Percentiles rank a stretch among this genome's conserved stretches.
phyloP scores from a whole-genome alignment of 2,888 invertebrate species.

The Sminthurides aquaticus region DNA sequence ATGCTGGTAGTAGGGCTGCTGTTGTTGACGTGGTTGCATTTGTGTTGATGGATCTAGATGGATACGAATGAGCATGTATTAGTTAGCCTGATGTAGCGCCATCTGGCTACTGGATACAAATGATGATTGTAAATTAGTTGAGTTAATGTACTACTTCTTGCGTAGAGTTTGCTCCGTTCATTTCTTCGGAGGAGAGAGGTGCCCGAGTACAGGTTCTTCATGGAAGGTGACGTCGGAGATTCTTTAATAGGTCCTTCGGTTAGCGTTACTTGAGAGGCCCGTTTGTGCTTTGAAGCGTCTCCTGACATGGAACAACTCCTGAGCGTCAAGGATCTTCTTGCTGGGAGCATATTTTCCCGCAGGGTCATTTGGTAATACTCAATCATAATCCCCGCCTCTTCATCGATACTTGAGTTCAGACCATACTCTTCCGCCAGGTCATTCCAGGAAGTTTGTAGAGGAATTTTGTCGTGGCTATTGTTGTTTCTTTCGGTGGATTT shows the following conservation, averaged over 20 bases:
- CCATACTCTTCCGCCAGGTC: slow-evolving; percentile 3
- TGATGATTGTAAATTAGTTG: too few species aligned
- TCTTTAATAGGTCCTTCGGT: not conserved
- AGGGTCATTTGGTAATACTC: slow-evolving; percentile 15
- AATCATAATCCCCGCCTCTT: not conserved
- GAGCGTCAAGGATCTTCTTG: not conserved
- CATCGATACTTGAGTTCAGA: not conserved
- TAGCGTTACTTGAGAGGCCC: not conserved
- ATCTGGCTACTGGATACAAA: too few species aligned
- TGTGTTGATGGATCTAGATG: too few species aligned
- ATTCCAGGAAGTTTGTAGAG: not conserved
- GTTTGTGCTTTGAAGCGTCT: not conserved
- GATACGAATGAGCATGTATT: too few species aligned
- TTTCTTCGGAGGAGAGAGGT: not conserved
- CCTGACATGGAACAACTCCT: not conserved
- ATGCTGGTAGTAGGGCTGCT: too few species aligned
- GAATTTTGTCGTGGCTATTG: not conserved
- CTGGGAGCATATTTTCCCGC: slow-evolving; percentile 5
- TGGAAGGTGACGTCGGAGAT: not conserved
- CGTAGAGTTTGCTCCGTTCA: not conserved
- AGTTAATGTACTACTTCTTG: too few species aligned
- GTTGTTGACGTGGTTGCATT: too few species aligned
- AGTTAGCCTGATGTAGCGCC: too few species aligned
- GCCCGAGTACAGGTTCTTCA: not conserved
- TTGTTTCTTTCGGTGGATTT: not conserved